phyloP scores from a whole-genome alignment of 2,113 vertebrate species.

The Phrynocephalus versicolor region DNA sequence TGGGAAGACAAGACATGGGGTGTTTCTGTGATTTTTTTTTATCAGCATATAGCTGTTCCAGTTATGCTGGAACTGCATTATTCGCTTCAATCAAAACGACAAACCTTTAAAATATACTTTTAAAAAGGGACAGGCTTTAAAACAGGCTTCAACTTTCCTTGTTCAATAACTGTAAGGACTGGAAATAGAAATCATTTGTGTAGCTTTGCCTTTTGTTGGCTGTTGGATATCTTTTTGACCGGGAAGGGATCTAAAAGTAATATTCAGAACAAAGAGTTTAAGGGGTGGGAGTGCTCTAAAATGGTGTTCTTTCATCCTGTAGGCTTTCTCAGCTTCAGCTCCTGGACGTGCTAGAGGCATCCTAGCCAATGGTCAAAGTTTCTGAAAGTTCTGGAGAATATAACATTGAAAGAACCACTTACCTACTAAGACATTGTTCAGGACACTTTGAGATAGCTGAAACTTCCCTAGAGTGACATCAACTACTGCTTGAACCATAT shows the following conservation, averaged over 20 bases:
- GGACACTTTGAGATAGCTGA: not conserved
- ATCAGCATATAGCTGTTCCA: not conserved
- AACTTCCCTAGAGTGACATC: too few species aligned
- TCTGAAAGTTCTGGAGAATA: too few species aligned
- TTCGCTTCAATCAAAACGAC: not conserved
- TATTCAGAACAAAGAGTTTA: too few species aligned
- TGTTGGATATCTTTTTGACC: too few species aligned
- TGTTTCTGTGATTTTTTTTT: not conserved
- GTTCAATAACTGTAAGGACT: not conserved
- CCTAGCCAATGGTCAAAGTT: too few species aligned
- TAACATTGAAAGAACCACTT: too few species aligned
- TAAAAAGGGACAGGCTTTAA: not conserved
- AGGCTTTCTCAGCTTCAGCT: too few species aligned
- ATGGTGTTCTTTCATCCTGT: too few species aligned
- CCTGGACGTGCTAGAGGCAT: too few species aligned
- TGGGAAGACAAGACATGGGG: slow-evolving; percentile 56
- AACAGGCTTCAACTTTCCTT: not conserved
- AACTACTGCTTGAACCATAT: not conserved
- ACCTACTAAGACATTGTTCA: not conserved
- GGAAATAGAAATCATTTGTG: not conserved
- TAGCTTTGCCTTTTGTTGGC: too few species aligned
- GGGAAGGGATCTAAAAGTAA: too few species aligned
- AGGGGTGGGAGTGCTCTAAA: too few species aligned
- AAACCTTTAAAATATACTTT: not conserved
- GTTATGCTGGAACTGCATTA: not conserved